Evolutionary conservation across 1,140 invertebrate genomes (phyloP).

Genomic region (Pseudoatta argentina): DNA sequence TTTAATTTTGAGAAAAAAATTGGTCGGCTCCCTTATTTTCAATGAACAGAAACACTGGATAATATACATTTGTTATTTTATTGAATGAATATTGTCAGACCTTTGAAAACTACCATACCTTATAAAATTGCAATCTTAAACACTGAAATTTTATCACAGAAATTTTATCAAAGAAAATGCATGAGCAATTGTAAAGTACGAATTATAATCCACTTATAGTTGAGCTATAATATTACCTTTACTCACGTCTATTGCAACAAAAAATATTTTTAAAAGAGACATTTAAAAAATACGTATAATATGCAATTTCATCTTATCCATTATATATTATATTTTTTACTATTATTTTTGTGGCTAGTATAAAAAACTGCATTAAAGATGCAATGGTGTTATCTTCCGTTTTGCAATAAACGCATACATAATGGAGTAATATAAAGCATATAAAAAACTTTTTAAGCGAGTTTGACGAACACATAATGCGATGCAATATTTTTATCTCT

Average conservation of each 20-base stretch:
- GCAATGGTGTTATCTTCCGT: not conserved
- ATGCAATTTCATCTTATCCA: not conserved
- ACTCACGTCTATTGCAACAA: not conserved
- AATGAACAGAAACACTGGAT: no score
- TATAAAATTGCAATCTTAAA: not conserved
- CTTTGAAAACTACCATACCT: not conserved
- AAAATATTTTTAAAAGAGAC: not conserved
- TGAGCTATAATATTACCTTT: not conserved
- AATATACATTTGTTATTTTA: no score
- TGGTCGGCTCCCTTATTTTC: not conserved
- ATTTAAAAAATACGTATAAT: not conserved
- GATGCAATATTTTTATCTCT: not conserved
- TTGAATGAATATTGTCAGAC: no score
- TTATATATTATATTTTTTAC: not conserved
- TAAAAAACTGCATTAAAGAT: not conserved
- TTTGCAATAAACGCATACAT: not conserved
- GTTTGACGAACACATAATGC: not conserved
- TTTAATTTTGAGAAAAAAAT: not conserved
- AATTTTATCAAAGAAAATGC: not conserved
- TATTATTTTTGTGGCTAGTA: not conserved
- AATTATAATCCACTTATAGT: not conserved
- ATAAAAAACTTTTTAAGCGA: not conserved
- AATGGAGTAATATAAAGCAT: not conserved
- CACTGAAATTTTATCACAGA: not conserved
- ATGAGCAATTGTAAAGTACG: not conserved